A percentile compares a stretch with the other conserved stretches of the same genome.
These are phyloP conservation scores for Labeo calbasu DNA, from an alignment of 2,797 vertebrate genomes.

Conservation along the genomic window DNA sequence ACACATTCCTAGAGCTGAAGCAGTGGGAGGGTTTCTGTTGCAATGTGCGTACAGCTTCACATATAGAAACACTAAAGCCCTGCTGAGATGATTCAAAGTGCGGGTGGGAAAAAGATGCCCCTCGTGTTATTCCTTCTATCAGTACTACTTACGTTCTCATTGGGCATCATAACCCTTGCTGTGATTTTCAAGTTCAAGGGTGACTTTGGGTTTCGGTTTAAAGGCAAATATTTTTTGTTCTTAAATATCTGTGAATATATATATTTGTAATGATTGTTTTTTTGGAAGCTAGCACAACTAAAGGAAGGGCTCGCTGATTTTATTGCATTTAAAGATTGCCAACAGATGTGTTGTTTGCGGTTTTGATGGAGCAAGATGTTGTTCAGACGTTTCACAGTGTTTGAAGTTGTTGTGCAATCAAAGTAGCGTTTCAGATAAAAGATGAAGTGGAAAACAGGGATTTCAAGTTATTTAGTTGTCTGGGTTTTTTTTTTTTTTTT, in stretches of 20 bases:
- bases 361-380: constrained; percentile 18
- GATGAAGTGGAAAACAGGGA: constrained; percentile 19
- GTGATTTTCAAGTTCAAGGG: not conserved
- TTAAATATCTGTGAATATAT: not conserved
- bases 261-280: not conserved
- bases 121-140: not conserved
- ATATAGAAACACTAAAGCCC: constrained; percentile 30
- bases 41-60: constrained; percentile 19
- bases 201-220: not conserved
- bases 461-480: not conserved
- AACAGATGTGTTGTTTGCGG: constrained; percentile 24
- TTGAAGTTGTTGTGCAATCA: constrained; percentile 9
- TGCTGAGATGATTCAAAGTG: constrained; percentile 29
- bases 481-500: not conserved
- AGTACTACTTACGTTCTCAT: not conserved
- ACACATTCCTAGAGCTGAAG: constrained; percentile 53
- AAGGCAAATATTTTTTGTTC: not conserved
- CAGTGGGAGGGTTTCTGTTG: constrained; percentile 35
- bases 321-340: constrained; percentile 22
- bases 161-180: not conserved
- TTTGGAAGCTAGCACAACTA: not conserved
- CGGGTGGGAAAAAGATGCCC: constrained; percentile 7
- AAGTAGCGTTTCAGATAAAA: constrained; percentile 18
- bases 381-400: constrained; percentile 15
- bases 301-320: constrained; percentile 7